Evolutionary conservation across 1,140 invertebrate species (phyloP), one percentile per base, ranked within the genome.

Genomic region (Popillia japonica): DNA sequence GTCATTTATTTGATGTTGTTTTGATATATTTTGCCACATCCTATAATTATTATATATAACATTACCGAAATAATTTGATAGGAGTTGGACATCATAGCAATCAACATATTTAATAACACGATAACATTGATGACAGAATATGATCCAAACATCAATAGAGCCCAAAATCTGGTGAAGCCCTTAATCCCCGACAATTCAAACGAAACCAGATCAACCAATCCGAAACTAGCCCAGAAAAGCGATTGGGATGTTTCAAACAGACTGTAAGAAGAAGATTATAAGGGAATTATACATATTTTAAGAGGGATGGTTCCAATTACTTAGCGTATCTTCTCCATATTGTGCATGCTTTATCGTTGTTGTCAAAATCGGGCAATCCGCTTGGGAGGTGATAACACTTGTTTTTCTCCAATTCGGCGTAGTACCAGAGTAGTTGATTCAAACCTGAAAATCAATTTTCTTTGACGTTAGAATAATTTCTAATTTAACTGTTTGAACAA

Each of bases 61-160:
- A 59, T 87, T 85, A 90, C 89, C 83, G 88, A 88, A 84, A 96
- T 96, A 81, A 93, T 90, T 73, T 94, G 91, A 84, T 95, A 96
- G 6, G 95, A 96, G 87, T 95, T 96, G 81, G 94, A 95, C 94
- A 96, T 96, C 95, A 96, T 96, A 78, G 95, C 95, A 81, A 96
- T 96, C 48, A 96, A 90, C 78, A 96, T 91, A 87, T 96, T 96
- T 77, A 96, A 86, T 22, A 96, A 88, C 17, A 96, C 94, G 83
- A 96, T 95, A 78, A 96, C 92, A 82, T 95, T 95, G 86, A 96
- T 96, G 68, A 94, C 93, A 75, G 93, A 93, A 86, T 94, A 95
- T 0, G 92, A 92, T 40, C 93, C 93, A 81, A 94, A 95, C 93
- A 95, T 95, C 75, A 95, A 87, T 77, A 95, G 86, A 34, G 93